phyloP scores from a whole-genome alignment of 2,113 vertebrate species.

The Odocoileus hemionus region DNA sequence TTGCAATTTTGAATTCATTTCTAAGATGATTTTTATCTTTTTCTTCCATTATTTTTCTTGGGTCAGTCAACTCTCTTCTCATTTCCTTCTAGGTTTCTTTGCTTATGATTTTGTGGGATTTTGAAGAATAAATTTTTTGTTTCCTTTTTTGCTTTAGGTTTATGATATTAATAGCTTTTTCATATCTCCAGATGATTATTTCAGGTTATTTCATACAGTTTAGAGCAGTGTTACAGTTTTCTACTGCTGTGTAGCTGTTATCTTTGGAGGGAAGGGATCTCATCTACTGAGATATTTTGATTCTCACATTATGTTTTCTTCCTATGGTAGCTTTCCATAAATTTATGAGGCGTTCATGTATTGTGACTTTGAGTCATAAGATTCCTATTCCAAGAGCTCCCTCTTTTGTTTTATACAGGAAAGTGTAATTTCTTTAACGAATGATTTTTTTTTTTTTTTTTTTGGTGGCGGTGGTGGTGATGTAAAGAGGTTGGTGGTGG shows the following conservation, averaged over 20 bases:
- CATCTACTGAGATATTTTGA: not conserved
- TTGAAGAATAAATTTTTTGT: not conserved
- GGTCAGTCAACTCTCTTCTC: not conserved
- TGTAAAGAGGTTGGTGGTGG: not conserved
- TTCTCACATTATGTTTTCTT: not conserved
- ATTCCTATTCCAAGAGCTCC: not conserved
- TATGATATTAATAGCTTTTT: not conserved
- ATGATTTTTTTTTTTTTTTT: not conserved
- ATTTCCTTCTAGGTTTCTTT: not conserved
- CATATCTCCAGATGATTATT: not conserved
- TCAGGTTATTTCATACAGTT: not conserved
- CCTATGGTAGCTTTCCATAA: not conserved
- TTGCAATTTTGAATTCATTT: not conserved
- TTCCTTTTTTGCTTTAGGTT: not conserved
- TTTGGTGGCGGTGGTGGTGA: not conserved
- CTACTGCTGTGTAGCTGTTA: not conserved
- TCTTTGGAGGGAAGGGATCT: not conserved
- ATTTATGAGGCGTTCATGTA: not conserved
- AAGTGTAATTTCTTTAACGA: not conserved
- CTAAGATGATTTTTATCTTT: not conserved
- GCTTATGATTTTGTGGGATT: not conserved
- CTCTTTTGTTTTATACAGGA: not conserved
- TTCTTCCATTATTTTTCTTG: not conserved
- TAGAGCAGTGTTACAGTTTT: not conserved
- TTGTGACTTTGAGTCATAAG: not conserved